Base-by-base conservation (phyloP, 2,888 invertebrate species). In the Tenthredo livida region DNA sequence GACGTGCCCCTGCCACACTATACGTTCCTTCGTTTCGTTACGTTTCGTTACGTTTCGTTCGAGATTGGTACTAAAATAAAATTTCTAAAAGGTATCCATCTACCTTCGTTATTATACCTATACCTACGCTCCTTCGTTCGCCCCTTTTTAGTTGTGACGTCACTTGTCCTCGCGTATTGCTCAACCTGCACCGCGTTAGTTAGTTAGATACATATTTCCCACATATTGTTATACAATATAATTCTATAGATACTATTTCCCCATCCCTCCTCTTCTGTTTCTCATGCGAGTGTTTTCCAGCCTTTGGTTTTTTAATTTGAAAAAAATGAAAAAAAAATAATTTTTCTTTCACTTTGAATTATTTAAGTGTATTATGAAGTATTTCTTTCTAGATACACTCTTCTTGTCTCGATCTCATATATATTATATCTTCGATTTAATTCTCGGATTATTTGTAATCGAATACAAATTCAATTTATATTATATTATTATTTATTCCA, bases 41-140 rank as follows among this genome's bases (percentile, higher is more conserved):
- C 17, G 29, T 78, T 78, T 25, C 78, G 29, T 54, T 50, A 21
- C 17, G 29, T 78, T 78, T 25, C 78, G 29, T 54, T 54, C 54
- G 70, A 70, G 50, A 70, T 70, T 84, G 12, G 33, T 50, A 47
- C 83, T 47, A 84, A 84, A 84, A 70, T 84, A 43, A 84, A 70
- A 54, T 50, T 21, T 47, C 21, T 21, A 15, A 75, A 75, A 47
- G 15, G 5, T 47, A 43, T 5, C 50, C 50, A 50, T 4, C 50
- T n/a, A 50, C n/a, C 50, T 50, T 50, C 50, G 6, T 17, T 50
- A 15, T 17, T 17, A 50, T 29, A 50, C 17, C 50, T 50, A 50
- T 50, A 50, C 17, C 50, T 5, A 50, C n/a, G n/a, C 21, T 21
- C 73, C 10, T 73, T 73, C 43, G 73, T 54, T 47, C 29, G 43